phyloP scores from a whole-genome alignment of 1,140 invertebrate species.

The Phocides pigmalion region DNA sequence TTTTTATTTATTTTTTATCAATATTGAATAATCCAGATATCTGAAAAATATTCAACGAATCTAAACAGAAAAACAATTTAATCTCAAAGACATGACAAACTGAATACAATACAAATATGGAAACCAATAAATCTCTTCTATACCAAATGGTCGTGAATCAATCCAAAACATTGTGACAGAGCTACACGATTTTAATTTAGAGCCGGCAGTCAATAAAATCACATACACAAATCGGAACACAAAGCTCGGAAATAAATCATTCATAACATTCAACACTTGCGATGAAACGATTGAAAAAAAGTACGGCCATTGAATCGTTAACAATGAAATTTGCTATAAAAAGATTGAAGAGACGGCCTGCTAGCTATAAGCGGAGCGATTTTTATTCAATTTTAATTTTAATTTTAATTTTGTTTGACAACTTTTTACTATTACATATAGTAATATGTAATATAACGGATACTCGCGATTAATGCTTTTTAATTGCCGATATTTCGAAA shows the following conservation, averaged over 20 bases:
- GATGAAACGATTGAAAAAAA: slow-evolving; percentile 71
- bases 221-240: slow-evolving; percentile 42
- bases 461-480: too few species aligned
- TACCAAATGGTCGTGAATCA: slow-evolving; percentile 19
- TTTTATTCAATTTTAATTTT: neutral
- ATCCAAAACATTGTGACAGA: slow-evolving; percentile 58
- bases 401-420: too few species aligned
- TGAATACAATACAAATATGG: neutral
- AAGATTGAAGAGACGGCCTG: slow-evolving; percentile 43
- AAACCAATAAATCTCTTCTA: slow-evolving; percentile 34
- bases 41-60: too few species aligned
- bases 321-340: slow-evolving; percentile 78
- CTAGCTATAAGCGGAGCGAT: slow-evolving; percentile 35
- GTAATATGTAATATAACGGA: too few species aligned
- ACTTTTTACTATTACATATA: too few species aligned
- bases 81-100: neutral
- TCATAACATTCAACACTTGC: slow-evolving; percentile 72
- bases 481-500: too few species aligned
- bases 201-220: slow-evolving; percentile 55
- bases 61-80: neutral
- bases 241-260: slow-evolving; percentile 71
- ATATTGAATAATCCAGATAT: too few species aligned
- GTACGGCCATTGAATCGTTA: slow-evolving; percentile 73
- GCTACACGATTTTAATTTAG: slow-evolving; percentile 48
- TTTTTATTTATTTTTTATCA: too few species aligned